Base-by-base conservation (phyloP, 2,113 vertebrate species). In the Hyla sarda region DNA sequence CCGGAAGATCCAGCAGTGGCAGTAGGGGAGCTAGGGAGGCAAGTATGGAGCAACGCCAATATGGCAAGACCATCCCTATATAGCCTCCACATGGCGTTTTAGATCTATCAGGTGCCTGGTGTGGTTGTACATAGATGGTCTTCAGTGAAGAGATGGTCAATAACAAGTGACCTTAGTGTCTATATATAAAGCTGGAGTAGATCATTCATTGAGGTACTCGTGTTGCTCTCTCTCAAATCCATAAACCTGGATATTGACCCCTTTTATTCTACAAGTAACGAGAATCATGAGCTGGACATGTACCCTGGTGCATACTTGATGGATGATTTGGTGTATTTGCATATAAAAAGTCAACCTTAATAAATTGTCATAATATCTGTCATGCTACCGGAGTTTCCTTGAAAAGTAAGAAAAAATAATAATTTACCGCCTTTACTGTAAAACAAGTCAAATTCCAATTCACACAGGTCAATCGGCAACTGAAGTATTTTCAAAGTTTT, bases 401-500 rank as follows among this genome's bases (percentile, higher is more conserved):
- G 7, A 69, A 34, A 34, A 34, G 6, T 17, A 62, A 28, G 7
- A 67, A 67, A 19, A 34, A 17, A 69, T 32, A 69, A 34, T 8
- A 34, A 6, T 0, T 34, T 28, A 65, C 25, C 13, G 12, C 28
- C 25, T 62, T 5, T 32, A 11, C 6, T 5, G 1, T 17, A 32
- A 30, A 65, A 16, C 12, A 30, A 30, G 62, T 16, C 16, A 65
- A 65, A 65, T 30, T 65, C 25, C 67, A 23, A 71, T 41, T 71
- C 21, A 23, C 34, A 71, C 19, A 56, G 11, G 52, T 58, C 50
- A 79, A 56, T 30, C 23, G 16, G 28, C 21, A 79, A 58, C 12
- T 14, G 73, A 28, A 83, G 50, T n/a, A 12, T 77, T 60, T 78
- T 34, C 13, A 67, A 58, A 45, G 65, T 30, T 81, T 28, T 79